phyloP scores from a whole-genome alignment of 1,140 invertebrate genomes.

The Brachionus rotundiformis region DNA sequence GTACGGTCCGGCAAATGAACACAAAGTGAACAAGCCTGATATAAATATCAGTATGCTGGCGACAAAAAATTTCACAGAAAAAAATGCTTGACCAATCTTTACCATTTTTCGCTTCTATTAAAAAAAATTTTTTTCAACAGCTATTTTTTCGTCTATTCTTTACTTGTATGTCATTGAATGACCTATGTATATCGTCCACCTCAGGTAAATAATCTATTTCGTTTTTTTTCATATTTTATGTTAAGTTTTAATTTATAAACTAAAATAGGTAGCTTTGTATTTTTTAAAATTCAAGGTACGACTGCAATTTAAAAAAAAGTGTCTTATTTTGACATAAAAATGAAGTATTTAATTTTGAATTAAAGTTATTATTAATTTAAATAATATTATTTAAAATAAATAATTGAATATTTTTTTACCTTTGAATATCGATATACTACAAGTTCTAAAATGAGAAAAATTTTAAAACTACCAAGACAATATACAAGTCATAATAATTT shows the following conservation, averaged over 20 bases:
- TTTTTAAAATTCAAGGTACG: background rate
- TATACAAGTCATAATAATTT: too few relatives aligned
- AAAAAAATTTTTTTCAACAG: background rate
- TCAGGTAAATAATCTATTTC: slow-evolving; percentile 14
- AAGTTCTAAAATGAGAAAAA: too few relatives aligned
- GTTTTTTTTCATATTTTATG: slow-evolving; percentile 45
- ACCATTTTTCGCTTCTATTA: slow-evolving; percentile 36
- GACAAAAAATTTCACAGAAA: slow-evolving; percentile 34
- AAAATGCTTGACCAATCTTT: slow-evolving; percentile 40
- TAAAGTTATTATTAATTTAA: too few relatives aligned
- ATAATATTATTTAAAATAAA: too few relatives aligned
- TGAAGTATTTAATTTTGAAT: too few relatives aligned
- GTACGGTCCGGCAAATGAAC: slow-evolving; percentile 49
- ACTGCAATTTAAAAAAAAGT: slow-evolving; percentile 19
- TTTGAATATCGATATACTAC: too few relatives aligned
- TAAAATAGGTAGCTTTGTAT: background rate
- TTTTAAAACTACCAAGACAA: too few relatives aligned
- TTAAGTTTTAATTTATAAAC: slow-evolving; percentile 9
- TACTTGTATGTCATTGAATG: slow-evolving; percentile 40
- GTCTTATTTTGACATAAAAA: background rate
- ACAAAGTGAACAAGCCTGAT: slow-evolving; percentile 18
- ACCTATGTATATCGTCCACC: slow-evolving; percentile 32
- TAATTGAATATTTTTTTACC: too few relatives aligned
- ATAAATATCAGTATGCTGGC: slow-evolving; percentile 43
- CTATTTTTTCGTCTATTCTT: background rate